Base-by-base conservation (phyloP, 2,888 invertebrate genomes). In the Drosophila incognita region DNA sequence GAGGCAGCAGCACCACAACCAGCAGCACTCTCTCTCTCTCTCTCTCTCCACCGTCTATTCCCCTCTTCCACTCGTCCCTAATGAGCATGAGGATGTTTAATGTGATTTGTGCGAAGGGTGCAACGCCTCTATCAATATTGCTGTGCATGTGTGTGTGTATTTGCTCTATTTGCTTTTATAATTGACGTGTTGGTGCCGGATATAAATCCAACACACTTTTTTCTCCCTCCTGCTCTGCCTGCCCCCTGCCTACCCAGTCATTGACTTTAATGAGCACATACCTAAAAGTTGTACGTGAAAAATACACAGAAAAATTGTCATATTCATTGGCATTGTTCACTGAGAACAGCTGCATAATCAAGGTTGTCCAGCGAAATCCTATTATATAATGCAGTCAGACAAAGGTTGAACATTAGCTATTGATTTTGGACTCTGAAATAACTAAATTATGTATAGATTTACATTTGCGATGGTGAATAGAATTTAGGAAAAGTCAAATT, bases 1-100 rank as follows among this genome's bases (percentile, higher is more conserved):
- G 7, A 13, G 46, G 46, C 46, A 15, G 21, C 61, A 36, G 62
- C 18, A 36, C 33, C 70, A 65, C 67, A 57, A 78, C 74, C 80
- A 82, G 72, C 51, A 58, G 65, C 75, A 21, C n/a, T 56, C 38
- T 38, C 13, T 21, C 21, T n/a, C n/a, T 13, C 54, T n/a, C n/a
- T 27, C 35, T 21, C 42, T 42, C 11, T 13, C 54, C 18, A 24
- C 13, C 31, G 8, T n/a, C 27, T 36, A 11, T 18, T 6, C 8
- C 7, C 38, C 11, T 42, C 42, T 21, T 5, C 15, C 4, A 59
- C 72, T 83, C 84, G 65, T 69, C 70, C 74, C 82, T 89, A 87
- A 87, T 87, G 87, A 87, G 89, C 83, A 87, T 76, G 76, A 82
- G 87, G 82, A 83, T 83, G 85, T 85, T 87, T 89, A 87, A 87